These are phyloP conservation scores for Apeira syringaria DNA, from an alignment of 2,888 invertebrate species.

Conservation along the genomic window DNA sequence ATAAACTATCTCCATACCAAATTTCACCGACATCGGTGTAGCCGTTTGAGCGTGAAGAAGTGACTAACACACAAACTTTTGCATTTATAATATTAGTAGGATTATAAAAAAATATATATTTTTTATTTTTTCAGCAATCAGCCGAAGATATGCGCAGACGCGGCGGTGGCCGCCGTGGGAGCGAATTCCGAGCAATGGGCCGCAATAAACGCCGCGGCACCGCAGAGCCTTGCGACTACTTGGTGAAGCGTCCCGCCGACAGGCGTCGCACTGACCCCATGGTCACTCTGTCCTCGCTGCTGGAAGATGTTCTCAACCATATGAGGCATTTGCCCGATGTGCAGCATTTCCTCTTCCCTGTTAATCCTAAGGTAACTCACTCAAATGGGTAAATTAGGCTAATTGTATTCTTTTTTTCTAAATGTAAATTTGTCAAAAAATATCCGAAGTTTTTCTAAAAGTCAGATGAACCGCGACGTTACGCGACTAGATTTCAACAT, in stretches of 20 bases:
- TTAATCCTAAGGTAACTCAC: slow-evolving; percentile 91
- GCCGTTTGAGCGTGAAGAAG: no score
- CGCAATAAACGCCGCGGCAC: slow-evolving; percentile 60
- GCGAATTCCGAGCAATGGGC: slow-evolving; percentile 71
- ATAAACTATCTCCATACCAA: no score
- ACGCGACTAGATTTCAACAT: no score
- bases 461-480: no score
- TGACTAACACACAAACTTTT: no score
- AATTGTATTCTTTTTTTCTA: no score
- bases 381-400: no score
- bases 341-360: slow-evolving; percentile 96
- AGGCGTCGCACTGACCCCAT: slow-evolving; percentile 97
- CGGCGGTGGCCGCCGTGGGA: slow-evolving; percentile 88
- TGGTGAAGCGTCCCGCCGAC: slow-evolving; percentile 94
- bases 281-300: slow-evolving; percentile 95
- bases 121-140: slow-evolving; percentile 85
- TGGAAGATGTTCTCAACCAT: slow-evolving; percentile 96
- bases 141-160: slow-evolving; percentile 94
- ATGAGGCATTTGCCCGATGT: slow-evolving; percentile 96
- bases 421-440: no score
- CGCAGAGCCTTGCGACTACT: slow-evolving; percentile 88
- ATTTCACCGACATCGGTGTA: no score
- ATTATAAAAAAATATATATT: no score
- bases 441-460: no score
- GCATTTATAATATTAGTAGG: no score